Evolutionary conservation across 2,888 invertebrate genomes (phyloP), one percentile per base, ranked within the genome.

Genomic region (Ennomos fuscantarius): DNA sequence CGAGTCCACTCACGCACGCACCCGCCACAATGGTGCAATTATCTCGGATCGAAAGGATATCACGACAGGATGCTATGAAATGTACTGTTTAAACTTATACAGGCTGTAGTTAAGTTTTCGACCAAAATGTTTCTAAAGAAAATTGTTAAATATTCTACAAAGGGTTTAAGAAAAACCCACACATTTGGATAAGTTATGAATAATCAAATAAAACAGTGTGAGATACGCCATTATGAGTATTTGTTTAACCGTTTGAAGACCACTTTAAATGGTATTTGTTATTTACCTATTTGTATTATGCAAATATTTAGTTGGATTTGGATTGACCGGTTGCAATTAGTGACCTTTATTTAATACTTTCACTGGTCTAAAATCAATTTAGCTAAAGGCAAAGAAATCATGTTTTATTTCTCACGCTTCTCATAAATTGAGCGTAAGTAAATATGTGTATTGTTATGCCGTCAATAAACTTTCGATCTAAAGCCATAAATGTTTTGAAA

Each of bases 1-100:
- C 50, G 60, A 62, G 63, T 51, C 66, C 65, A 54, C 62, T 42
- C 48, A 58, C 60, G 63, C 48, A 58, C 60, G 63, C 62, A 65
- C 60, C 51, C 66, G 59, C 47, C 52, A 84, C 81, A 82, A 82
- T 79, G 63, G 71, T 75, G 80, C 82, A 82, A 84, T 84, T 84
- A 84, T 72, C 69, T 72, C 63, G 66, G 66, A 72, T 69, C 68
- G 44, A 70, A 73, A 74, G 74, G 72, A 75, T 72, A 65, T 52
- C 55, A 62, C 54, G 59, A 42, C 59, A 72, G 71, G 69, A 74
- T 43, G 56, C 34, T 50, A 39, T 40, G 33, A 42, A 13, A 47
- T 12, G 40, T 48, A 55, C 40, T 47, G 36, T 36, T 44, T 40
- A 41, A 32, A 8, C 11, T 42, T 43, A 42, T 47, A 56, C 46